phyloP scores from a whole-genome alignment of 2,797 vertebrate species.

The Sebastes flavidus region DNA sequence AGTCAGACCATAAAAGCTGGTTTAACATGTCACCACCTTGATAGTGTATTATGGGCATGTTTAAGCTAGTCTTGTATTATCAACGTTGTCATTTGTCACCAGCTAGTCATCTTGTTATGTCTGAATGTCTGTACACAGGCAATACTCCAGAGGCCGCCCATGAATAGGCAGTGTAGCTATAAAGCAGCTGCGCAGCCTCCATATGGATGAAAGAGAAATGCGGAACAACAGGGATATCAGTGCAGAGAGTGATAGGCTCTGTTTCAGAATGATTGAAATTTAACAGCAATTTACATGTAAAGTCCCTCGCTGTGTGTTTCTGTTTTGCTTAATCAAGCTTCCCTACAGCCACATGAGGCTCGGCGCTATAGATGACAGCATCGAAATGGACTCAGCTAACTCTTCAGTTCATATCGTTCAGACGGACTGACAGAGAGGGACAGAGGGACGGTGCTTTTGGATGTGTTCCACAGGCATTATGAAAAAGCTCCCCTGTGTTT shows the following conservation, averaged over 20 bases:
- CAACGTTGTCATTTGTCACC: constrained; percentile 17
- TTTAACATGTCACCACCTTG: not conserved
- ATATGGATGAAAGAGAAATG: constrained; percentile 22
- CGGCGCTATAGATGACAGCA: constrained; percentile 29
- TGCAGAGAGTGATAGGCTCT: not conserved
- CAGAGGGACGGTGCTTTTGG: constrained; percentile 46
- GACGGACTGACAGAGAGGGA: constrained; percentile 29
- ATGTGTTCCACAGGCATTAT: constrained; percentile 51
- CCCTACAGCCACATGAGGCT: constrained; percentile 19
- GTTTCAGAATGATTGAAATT: constrained; percentile 33
- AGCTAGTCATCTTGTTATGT: constrained; percentile 13
- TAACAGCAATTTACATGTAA: constrained; percentile 28
- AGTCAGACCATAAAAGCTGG: not conserved
- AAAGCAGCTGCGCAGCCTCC: constrained; percentile 25
- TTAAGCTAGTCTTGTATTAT: not conserved
- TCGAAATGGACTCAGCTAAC: constrained; percentile 17
- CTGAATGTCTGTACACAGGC: constrained; percentile 20
- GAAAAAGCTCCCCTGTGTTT: constrained; percentile 42
- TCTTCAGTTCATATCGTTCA: constrained; percentile 13
- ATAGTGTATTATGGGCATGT: not conserved
- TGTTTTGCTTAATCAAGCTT: constrained; percentile 44
- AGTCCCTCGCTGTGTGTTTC: constrained; percentile 18
- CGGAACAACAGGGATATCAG: constrained; percentile 15
- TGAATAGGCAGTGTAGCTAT: constrained; percentile 15
- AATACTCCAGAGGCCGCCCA: constrained; percentile 20